These are phyloP conservation scores for Oceanodroma leucorhoa DNA, from an alignment of 2,797 vertebrate genomes.

Conservation along the genomic window DNA sequence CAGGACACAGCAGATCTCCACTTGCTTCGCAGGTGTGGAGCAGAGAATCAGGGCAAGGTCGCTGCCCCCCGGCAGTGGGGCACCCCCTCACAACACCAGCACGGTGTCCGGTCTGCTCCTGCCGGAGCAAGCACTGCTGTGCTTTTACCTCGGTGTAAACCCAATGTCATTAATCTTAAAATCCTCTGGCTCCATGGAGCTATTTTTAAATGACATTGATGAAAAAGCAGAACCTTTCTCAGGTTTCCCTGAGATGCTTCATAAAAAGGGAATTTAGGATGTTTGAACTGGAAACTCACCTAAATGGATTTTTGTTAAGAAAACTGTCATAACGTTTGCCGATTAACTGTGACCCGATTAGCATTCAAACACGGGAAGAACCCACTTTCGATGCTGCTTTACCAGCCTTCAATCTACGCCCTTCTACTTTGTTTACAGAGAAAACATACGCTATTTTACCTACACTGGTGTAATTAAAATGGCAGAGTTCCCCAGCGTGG, in stretches of 20 bases:
- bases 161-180: background rate
- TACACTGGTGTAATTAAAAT: background rate
- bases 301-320: background rate
- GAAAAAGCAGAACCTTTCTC: background rate
- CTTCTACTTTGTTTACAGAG: background rate
- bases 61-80: accelerated
- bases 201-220: background rate
- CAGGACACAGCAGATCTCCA: background rate
- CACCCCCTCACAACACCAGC: accelerated
- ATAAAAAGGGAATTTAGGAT: background rate
- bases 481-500: accelerated
- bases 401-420: background rate
- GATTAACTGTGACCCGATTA: background rate
- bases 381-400: background rate
- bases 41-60: background rate
- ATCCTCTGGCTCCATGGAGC: background rate
- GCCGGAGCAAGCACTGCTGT: background rate
- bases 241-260: background rate
- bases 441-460: background rate
- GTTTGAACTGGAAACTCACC: background rate
- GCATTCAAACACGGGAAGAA: background rate
- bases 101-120: accelerated
- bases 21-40: background rate
- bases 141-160: background rate
- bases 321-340: background rate